phyloP scores from a whole-genome alignment of 1,140 invertebrate genomes.

The Elysia chlorotica region DNA sequence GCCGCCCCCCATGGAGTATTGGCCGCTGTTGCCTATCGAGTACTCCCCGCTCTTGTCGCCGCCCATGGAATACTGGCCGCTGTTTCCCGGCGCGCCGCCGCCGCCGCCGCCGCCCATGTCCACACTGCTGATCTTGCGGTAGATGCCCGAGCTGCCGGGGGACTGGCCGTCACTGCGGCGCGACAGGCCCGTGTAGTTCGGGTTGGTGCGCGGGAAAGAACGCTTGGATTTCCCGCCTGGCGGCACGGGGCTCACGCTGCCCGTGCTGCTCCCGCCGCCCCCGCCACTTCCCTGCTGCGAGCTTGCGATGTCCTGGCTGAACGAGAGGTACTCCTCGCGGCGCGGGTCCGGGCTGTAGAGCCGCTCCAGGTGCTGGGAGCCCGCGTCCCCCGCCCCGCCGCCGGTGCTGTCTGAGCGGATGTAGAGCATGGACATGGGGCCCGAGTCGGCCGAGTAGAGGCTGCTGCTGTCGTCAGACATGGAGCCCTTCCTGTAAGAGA shows the following conservation, averaged over 20 bases:
- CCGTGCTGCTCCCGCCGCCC: too few species aligned
- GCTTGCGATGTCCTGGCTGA: slow-evolving; percentile 54
- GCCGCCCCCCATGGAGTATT: too few species aligned
- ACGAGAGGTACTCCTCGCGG: slow-evolving; percentile 48
- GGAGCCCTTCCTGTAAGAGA: slow-evolving; percentile 21
- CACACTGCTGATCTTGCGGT: slow-evolving; percentile 44
- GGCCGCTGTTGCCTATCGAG: too few species aligned
- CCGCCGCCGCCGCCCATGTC: slow-evolving; percentile 33
- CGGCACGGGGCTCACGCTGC: slow-evolving; percentile 45
- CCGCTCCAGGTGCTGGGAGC: slow-evolving; percentile 38
- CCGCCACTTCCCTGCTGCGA: too few species aligned
- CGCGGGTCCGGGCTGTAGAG: slow-evolving; percentile 40
- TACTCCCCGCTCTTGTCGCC: too few species aligned
- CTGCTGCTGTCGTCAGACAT: slow-evolving; percentile 18
- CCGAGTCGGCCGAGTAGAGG: slow-evolving; percentile 25
- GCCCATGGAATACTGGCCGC: too few species aligned
- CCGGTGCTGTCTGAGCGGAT: slow-evolving; percentile 25
- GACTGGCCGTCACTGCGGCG: slow-evolving; percentile 26
- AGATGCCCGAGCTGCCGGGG: slow-evolving; percentile 28
- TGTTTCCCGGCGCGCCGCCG: too few species aligned
- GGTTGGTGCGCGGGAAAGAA: slow-evolving; percentile 60
- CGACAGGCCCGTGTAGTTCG: slow-evolving; percentile 55
- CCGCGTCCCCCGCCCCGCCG: slow-evolving; percentile 24
- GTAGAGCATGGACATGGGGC: slow-evolving; percentile 29
- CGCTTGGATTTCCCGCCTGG: slow-evolving; percentile 48